These are phyloP conservation scores for Phalera bucephala DNA, from an alignment of 2,888 invertebrate genomes.

Conservation along the genomic window DNA sequence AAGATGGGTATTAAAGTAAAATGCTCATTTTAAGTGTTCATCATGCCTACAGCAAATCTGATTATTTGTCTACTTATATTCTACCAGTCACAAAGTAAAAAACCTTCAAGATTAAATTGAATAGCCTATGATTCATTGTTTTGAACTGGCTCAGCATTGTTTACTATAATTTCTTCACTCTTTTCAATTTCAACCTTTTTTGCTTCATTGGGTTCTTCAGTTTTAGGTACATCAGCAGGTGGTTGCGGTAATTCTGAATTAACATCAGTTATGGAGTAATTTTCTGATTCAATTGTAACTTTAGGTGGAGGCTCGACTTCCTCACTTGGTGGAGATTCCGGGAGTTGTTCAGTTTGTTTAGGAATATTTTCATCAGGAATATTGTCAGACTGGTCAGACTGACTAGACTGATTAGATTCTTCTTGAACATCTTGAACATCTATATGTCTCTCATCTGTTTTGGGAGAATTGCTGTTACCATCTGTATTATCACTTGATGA, in stretches of 20 bases:
- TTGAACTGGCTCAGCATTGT: slow-evolving; percentile 24
- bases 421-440: slow-evolving; percentile 53
- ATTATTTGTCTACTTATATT: slow-evolving; percentile 34
- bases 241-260: slow-evolving; percentile 61
- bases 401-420: slow-evolving; percentile 47
- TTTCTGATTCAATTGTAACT: slow-evolving; percentile 54
- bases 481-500: slow-evolving; percentile 75
- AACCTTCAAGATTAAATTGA: slow-evolving; percentile 1
- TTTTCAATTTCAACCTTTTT: slow-evolving; percentile 28
- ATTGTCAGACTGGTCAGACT: slow-evolving; percentile 32
- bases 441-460: slow-evolving; percentile 51
- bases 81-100: slow-evolving; percentile 29
- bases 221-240: slow-evolving; percentile 28
- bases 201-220: slow-evolving; percentile 18
- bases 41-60: slow-evolving; percentile 11
- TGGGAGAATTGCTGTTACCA: slow-evolving; percentile 73
- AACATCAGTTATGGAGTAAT: slow-evolving; percentile 72
- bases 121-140: slow-evolving; percentile 25
- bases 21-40: slow-evolving; percentile 5
- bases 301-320: slow-evolving; percentile 33
- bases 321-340: slow-evolving; percentile 16
- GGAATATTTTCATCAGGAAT: slow-evolving; percentile 23
- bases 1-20: background rate
- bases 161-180: slow-evolving; percentile 32
- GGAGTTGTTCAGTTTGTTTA: slow-evolving; percentile 26